Evolutionary conservation across 2,888 invertebrate species (phyloP).

Genomic region (Embidobia sp.): DNA sequence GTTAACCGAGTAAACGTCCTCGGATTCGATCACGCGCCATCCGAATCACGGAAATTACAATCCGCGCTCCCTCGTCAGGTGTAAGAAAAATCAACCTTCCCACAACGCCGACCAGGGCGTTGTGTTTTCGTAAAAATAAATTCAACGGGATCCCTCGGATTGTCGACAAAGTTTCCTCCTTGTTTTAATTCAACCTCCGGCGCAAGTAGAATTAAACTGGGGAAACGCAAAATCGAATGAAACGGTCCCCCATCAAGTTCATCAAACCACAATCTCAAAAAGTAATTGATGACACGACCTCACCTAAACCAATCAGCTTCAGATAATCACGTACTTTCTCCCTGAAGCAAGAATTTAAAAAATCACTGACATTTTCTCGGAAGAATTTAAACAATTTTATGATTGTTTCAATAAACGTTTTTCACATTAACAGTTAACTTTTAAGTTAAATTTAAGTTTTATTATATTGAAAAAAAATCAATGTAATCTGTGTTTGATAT

Average conservation of each 20-base stretch:
- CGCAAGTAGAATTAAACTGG: slow-evolving; percentile 27
- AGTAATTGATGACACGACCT: slow-evolving; percentile 10
- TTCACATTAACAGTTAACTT: no score
- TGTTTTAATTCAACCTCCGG: slow-evolving; percentile 46
- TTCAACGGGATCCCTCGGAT: background rate
- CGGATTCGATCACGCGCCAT: slow-evolving; percentile 67
- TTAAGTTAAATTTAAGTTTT: no score
- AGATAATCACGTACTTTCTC: no score
- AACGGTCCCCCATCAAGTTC: slow-evolving; percentile 16
- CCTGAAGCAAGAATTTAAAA: no score
- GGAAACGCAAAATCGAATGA: slow-evolving; percentile 23
- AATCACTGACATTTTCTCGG: no score
- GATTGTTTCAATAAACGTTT: no score
- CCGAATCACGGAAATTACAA: slow-evolving; percentile 68
- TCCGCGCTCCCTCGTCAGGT: slow-evolving; percentile 42
- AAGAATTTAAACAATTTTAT: no score
- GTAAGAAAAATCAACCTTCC: slow-evolving; percentile 35
- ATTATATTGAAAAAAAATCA: no score
- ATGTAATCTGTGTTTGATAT: no score
- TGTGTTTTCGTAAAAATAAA: slow-evolving; percentile 31
- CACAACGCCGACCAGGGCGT: background rate
- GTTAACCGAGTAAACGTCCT: slow-evolving; percentile 63
- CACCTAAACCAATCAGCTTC: background rate
- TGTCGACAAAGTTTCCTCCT: slow-evolving; percentile 28
- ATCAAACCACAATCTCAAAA: slow-evolving; percentile 37